These are phyloP conservation scores for Eleginops maclovinus DNA, from an alignment of 2,113 vertebrate genomes.

Conservation along the genomic window DNA sequence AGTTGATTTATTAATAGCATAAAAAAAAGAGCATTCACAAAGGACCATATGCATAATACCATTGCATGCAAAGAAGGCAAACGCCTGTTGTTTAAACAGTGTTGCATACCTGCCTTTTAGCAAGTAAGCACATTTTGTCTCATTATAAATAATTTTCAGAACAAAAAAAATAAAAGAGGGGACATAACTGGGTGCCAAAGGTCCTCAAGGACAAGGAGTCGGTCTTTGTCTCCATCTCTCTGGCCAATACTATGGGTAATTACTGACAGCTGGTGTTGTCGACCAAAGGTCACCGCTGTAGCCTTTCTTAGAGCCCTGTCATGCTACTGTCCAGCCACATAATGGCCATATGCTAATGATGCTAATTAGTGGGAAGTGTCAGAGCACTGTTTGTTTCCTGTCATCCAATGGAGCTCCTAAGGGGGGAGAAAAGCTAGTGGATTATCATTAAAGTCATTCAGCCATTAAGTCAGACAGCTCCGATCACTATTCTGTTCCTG, in stretches of 20 bases:
- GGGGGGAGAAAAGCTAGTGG: slow-evolving; percentile 47
- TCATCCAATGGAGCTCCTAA: slow-evolving; percentile 70
- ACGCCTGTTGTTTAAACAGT: slow-evolving; percentile 15
- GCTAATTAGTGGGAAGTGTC: slow-evolving; percentile 86
- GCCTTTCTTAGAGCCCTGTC: slow-evolving; percentile 82
- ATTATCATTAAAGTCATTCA: slow-evolving; percentile 75
- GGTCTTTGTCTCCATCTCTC: slow-evolving; percentile 61
- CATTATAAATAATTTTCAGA: slow-evolving; percentile 43
- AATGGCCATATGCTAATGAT: slow-evolving; percentile 86
- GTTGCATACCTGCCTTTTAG: slow-evolving; percentile 26
- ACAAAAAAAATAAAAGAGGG: slow-evolving; percentile 38
- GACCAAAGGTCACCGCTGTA: slow-evolving; percentile 84
- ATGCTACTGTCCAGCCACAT: slow-evolving; percentile 83
- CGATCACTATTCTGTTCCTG: slow-evolving; percentile 57
- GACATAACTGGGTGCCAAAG: slow-evolving; percentile 37
- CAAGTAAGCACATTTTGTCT: slow-evolving; percentile 14
- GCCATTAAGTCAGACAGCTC: slow-evolving; percentile 69
- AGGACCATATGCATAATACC: too few relatives aligned
- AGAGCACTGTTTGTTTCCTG: slow-evolving; percentile 85
- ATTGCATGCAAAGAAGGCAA: too few relatives aligned
- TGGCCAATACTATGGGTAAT: slow-evolving; percentile 78
- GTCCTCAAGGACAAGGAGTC: slow-evolving; percentile 74
- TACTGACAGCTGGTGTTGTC: slow-evolving; percentile 87
- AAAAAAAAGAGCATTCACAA: too few relatives aligned
- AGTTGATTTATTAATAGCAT: too few relatives aligned